Evolutionary conservation across 1,140 invertebrate species (phyloP), one percentile per base, ranked within the genome.

Genomic region (Rhizoglyphus robini): DNA sequence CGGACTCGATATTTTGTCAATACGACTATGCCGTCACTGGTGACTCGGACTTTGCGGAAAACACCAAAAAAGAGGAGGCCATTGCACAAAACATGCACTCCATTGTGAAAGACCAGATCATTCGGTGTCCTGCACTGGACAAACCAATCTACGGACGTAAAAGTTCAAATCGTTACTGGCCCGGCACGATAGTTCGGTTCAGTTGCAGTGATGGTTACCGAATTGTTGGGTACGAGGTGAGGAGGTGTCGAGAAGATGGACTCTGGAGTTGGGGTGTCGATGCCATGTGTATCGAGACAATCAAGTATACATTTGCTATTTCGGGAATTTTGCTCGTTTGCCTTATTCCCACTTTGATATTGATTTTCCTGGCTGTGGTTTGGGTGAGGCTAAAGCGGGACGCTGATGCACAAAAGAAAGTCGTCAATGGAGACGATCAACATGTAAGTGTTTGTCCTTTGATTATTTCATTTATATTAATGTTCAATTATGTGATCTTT

Each of bases 191-290:
- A 77, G 88, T 95, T 0, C 85, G 84, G 41, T 93, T 91, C 72
- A 88, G 91, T 74, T 95, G 90, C 73, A 86, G 90, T 73, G 85
- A 89, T 73, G 83, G 88, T 69, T 95, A 91, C 70, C 83, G 90
- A 47, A 75, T 94, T 34, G 77, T 86, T 46, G 90, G 90, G 13
- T 90, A 93, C 78, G 83, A 86, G 70, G 79, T 88, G 63, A 79
- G 90, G 65, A 83, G 83, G 51, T 95, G 90, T 70, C 83, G 72
- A 87, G 89, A 58, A 77, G 83, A 72, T 90, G 90, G 90, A 3
- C 36, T 72, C 4, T 72, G 71, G 71, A 68, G 65, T 23, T 72
- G 71, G 71, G 71, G 71, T 25, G 68, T 68, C 4, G 68, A 71
- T 49, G 58, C 71, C 0, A 5, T 64, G 31, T 72, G 71, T 54